phyloP scores from a whole-genome alignment of 1,140 invertebrate species.

The Anadara kagoshimensis region DNA sequence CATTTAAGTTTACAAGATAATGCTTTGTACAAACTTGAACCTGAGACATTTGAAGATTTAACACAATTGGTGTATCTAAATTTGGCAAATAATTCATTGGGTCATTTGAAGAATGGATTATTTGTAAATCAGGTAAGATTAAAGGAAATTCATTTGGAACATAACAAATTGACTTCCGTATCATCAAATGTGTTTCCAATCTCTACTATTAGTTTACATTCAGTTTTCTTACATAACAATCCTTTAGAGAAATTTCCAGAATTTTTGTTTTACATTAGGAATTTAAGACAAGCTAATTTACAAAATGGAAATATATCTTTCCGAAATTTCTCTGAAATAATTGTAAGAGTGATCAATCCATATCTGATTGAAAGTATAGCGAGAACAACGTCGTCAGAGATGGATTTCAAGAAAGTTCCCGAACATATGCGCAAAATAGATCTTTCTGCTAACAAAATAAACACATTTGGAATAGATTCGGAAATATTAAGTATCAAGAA shows the following conservation, averaged over 20 bases:
- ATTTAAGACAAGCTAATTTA: slow-evolving; percentile 39
- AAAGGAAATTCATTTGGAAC: slow-evolving; percentile 34
- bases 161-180: slow-evolving; percentile 38
- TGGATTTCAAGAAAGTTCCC: slow-evolving; percentile 21
- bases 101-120: slow-evolving; percentile 21
- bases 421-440: slow-evolving; percentile 34
- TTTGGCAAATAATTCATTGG: slow-evolving; percentile 42
- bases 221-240: slow-evolving; percentile 43
- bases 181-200: slow-evolving; percentile 35
- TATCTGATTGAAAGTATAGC: slow-evolving; percentile 33
- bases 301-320: slow-evolving; percentile 41
- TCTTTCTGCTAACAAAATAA: slow-evolving; percentile 37
- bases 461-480: slow-evolving; percentile 23
- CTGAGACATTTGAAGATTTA: slow-evolving; percentile 32
- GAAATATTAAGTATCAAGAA: background rate
- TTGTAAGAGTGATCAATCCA: slow-evolving; percentile 10
- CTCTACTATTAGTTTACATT: slow-evolving; percentile 24
- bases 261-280: slow-evolving; percentile 47
- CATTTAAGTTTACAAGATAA: slow-evolving; percentile 43
- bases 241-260: slow-evolving; percentile 46
- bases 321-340: slow-evolving; percentile 38
- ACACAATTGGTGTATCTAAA: slow-evolving; percentile 33
- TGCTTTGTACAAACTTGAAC: slow-evolving; percentile 13
- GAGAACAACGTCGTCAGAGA: slow-evolving; percentile 33
- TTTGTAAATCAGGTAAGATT: slow-evolving; percentile 43